These are phyloP conservation scores for Eumerus sabulonum DNA, from an alignment of 2,888 invertebrate genomes.

Conservation along the genomic window DNA sequence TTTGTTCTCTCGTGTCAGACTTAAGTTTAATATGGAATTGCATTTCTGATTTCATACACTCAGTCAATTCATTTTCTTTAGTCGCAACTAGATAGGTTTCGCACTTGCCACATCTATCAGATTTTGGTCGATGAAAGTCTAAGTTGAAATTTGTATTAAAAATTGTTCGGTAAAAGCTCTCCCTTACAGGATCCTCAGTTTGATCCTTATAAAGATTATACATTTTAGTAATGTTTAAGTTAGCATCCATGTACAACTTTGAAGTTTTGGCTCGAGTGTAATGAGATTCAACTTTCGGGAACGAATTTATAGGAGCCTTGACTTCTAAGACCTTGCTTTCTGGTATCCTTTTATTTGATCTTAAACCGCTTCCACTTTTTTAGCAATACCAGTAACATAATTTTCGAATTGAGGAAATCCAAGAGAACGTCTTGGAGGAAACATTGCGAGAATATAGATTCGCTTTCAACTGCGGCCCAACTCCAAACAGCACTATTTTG, in stretches of 20 bases:
- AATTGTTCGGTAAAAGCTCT: background rate
- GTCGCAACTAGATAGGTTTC: too few relatives aligned
- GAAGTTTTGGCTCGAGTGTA: background rate
- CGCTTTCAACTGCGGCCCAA: too few relatives aligned
- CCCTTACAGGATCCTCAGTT: background rate
- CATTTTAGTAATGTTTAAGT: background rate
- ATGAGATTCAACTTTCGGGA: conserved; percentile 15
- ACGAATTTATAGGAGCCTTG: too few relatives aligned
- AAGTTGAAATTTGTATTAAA: background rate
- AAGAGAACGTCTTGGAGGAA: too few relatives aligned
- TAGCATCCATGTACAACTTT: background rate
- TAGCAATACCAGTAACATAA: too few relatives aligned
- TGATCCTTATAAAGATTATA: background rate
- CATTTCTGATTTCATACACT: background rate
- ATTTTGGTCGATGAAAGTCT: background rate
- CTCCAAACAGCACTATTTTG: too few relatives aligned
- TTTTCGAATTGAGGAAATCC: too few relatives aligned
- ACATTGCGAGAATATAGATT: too few relatives aligned
- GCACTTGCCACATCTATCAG: too few relatives aligned
- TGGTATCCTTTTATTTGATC: too few relatives aligned
- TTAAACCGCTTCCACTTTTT: too few relatives aligned
- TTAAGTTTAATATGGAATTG: background rate
- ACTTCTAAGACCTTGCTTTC: background rate
- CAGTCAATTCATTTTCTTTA: background rate
- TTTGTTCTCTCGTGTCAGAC: background rate